Evolutionary conservation across 2,888 invertebrate species (phyloP), one percentile per base, ranked within the genome.

Genomic region (Pollenia labialis): DNA sequence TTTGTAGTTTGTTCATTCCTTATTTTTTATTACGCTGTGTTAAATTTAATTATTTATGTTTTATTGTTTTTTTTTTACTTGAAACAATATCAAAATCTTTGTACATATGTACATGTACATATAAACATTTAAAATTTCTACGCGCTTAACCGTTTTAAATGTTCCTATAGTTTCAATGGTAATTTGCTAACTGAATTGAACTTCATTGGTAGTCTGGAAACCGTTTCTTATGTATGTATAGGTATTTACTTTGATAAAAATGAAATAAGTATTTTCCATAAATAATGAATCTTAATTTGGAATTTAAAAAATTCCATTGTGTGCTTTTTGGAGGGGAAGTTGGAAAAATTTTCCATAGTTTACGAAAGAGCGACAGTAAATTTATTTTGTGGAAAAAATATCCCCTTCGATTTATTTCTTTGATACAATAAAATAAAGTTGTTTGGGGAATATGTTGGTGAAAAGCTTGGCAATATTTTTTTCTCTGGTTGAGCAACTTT

Each of bases 181-280:
- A 90, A 91, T 90, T 91, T 91, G 89, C 89, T 91, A 91, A 93
- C 92, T 92, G 90, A 92, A 93, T 92, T 92, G 90, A 92, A 89
- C 89, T 88, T 85, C 82, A 75, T 72, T 83, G 85, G 85, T 90
- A 90, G 74, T 87, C 62, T 87, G 84, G 87, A 87, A 84, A 58
- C 11, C 8, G 40, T 83, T 76, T 54, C 68, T 62, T 66, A 71
- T 79, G 60, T 84, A 72, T 50, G 77, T 48, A 46, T 71, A 83
- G 72, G 79, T 74, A 52, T 42, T 72, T 54, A 9, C 16, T 14
- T 69, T 42, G 42, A 48, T 74, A 54, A 64, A 68, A 64, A 12
- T 23, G 11, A 81, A 81, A 23, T 66, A 44, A 7, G 3, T 74
- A 32, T 48, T 80, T 72, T 10, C 8, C 16, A 50, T 74, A 52